Percentiles rank a stretch among this genome's conserved stretches.
Conservation (phyloP, 2,888 invertebrate genomes). For the Tolmerus cingulatus region DNA sequence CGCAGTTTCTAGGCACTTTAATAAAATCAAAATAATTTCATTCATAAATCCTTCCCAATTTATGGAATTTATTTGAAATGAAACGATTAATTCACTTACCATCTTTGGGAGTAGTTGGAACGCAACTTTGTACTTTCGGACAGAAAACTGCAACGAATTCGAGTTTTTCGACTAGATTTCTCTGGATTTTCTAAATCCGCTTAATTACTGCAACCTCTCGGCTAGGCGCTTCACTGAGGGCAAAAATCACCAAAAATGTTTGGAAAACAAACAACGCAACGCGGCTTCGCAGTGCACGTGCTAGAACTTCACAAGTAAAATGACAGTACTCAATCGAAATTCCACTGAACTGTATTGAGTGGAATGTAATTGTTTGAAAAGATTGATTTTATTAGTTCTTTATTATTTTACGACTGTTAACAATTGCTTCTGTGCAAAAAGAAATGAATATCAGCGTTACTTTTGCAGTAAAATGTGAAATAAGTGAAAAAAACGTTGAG, state of each 20-base stretch:
- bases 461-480: neutral
- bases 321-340: neutral
- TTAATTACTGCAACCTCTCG: constrained; percentile 59
- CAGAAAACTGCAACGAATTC: neutral
- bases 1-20: neutral
- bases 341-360: neutral
- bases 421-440: neutral
- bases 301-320: neutral
- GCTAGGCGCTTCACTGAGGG: constrained; percentile 63
- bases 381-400: neutral
- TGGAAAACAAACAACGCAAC: neutral
- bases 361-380: neutral
- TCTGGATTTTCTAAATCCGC: neutral
- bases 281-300: neutral
- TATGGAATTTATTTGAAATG: neutral
- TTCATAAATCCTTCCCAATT: neutral
- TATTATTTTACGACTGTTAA: too few relatives aligned
- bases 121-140: neutral
- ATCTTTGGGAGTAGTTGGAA: neutral
- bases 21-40: neutral
- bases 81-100: neutral
- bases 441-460: neutral
- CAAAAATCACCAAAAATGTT: constrained; percentile 46
- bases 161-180: neutral
- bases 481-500: neutral